phyloP scores from a whole-genome alignment of 2,888 invertebrate genomes.

The Magallana nippona region DNA sequence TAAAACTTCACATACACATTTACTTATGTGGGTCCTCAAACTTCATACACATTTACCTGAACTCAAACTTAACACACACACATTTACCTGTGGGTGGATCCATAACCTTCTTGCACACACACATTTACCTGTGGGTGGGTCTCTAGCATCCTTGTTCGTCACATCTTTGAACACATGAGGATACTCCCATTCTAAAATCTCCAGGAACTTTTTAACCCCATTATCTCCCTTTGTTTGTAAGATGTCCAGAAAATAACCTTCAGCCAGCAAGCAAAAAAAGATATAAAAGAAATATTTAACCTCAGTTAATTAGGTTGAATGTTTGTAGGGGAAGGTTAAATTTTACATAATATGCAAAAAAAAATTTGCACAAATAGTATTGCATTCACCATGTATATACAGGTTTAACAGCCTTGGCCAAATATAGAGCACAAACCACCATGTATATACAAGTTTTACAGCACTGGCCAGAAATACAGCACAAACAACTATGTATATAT shows the following conservation, averaged over 20 bases:
- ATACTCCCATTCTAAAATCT: slow-evolving; percentile 58
- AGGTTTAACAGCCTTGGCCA: background rate
- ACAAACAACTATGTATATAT: background rate
- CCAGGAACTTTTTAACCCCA: slow-evolving; percentile 56
- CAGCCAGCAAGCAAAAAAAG: background rate
- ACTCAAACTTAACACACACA: background rate
- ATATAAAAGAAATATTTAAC: background rate
- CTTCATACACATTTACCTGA: background rate
- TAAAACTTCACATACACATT: too few species aligned
- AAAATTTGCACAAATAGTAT: too few species aligned
- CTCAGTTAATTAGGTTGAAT: too few species aligned
- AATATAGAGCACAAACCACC: background rate
- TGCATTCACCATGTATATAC: too few species aligned
- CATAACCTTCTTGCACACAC: slow-evolving; percentile 40
- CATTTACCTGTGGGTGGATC: slow-evolving; percentile 53
- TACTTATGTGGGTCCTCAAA: too few species aligned
- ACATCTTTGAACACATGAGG: slow-evolving; percentile 59
- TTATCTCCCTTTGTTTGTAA: slow-evolving; percentile 51
- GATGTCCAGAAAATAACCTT: slow-evolving; percentile 44
- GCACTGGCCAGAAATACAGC: too few species aligned
- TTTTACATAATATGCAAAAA: too few species aligned
- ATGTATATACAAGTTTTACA: too few species aligned
- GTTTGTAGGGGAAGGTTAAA: too few species aligned
- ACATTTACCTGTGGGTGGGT: slow-evolving; percentile 53
- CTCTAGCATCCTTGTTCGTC: slow-evolving; percentile 56